Percentiles rank a stretch among this genome's conserved stretches.
These are phyloP conservation scores for Sebastes trivittatus DNA, from an alignment of 2,797 vertebrate genomes.

Conservation along the genomic window DNA sequence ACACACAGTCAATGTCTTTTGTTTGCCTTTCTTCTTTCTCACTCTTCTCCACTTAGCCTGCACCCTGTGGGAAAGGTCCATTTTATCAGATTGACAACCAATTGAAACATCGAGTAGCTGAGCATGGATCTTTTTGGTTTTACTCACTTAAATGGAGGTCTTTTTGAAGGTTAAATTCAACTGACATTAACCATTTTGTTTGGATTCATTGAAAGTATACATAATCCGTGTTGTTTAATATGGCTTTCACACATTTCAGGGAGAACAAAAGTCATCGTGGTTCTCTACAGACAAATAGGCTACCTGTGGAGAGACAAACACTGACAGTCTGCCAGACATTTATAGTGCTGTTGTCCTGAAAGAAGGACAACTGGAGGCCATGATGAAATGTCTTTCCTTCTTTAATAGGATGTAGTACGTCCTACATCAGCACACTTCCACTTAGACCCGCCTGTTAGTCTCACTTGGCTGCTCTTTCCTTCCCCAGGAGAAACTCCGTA, in stretches of 20 bases:
- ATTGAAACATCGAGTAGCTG: not conserved
- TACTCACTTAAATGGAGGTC: not conserved
- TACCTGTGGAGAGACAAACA: conserved; percentile 28
- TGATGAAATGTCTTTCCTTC: conserved; percentile 60
- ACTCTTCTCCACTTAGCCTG: not conserved
- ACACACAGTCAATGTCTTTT: not conserved
- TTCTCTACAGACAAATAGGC: conserved; percentile 41
- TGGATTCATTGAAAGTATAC: not conserved
- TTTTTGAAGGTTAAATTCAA: not conserved
- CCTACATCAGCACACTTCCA: conserved; percentile 69
- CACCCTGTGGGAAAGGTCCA: not conserved
- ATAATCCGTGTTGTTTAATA: not conserved
- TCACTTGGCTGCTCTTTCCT: conserved; percentile 62
- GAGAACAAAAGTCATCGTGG: conserved; percentile 9
- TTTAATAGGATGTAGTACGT: conserved; percentile 65
- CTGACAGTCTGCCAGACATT: conserved; percentile 34
- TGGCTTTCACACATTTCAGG: not conserved
- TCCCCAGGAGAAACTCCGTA: conserved; percentile 34
- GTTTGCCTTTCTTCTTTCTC: not conserved
- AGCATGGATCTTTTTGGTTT: not conserved
- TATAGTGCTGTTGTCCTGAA: conserved; percentile 39
- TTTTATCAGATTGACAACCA: not conserved
- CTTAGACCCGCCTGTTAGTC: conserved; percentile 71
- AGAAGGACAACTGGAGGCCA: conserved; percentile 62
- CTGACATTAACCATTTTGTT: not conserved